A percentile compares a stretch with the other conserved stretches of the same genome.
Conservation (phyloP, 2,888 invertebrate genomes). For the Drosophila fungiperda region DNA sequence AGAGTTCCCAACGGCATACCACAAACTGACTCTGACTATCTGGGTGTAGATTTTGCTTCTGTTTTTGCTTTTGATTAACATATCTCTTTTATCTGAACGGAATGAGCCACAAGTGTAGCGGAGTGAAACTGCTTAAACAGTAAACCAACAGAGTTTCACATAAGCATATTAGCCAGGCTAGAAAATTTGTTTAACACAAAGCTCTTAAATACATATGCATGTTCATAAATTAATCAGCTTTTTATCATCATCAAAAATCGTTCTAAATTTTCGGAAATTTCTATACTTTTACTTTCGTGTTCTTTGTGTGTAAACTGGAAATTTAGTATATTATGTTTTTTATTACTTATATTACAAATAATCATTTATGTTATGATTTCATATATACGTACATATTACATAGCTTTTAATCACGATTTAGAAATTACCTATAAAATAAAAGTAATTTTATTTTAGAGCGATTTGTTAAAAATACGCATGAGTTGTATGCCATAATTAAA, state of each 20-base stretch:
- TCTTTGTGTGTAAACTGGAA: not conserved
- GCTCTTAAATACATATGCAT: not conserved
- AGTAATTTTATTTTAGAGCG: no score
- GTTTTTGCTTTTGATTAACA: slow-evolving; percentile 54
- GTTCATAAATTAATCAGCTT: not conserved
- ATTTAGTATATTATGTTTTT: not conserved
- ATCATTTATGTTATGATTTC: no score
- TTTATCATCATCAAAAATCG: not conserved
- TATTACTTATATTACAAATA: no score
- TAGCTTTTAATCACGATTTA: no score
- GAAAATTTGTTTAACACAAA: not conserved
- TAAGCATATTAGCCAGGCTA: slow-evolving; percentile 18
- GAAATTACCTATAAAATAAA: no score
- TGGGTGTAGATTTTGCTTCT: slow-evolving; percentile 32
- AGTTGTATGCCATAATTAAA: no score
- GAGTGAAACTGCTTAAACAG: not conserved
- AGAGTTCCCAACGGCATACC: slow-evolving; percentile 1
- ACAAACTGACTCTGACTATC: slow-evolving; percentile 9
- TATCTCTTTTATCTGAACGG: slow-evolving; percentile 58
- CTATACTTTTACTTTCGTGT: not conserved
- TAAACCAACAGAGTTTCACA: slow-evolving; percentile 9
- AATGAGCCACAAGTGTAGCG: slow-evolving; percentile 21
- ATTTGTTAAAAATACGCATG: no score
- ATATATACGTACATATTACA: no score
- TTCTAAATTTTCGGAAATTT: not conserved